Base-by-base conservation (phyloP, 2,888 invertebrate species). In the Limnephilus rhombicus region DNA sequence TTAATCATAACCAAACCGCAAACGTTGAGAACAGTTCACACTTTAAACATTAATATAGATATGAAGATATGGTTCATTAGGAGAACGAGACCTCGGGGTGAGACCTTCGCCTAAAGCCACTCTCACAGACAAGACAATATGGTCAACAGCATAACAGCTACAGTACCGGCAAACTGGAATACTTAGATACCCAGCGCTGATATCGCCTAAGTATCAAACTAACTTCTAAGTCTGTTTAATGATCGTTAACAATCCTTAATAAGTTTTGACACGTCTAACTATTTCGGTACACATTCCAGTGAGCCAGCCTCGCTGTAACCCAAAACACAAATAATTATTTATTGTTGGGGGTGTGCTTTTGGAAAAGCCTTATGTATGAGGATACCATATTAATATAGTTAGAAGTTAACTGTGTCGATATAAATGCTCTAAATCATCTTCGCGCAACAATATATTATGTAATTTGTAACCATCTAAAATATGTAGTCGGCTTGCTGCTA, bases 11-110 rank as follows among this genome's bases (percentile, higher is more conserved):
- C 88, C 88, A 80, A 68, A 89, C 82, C 80, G 53, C 83, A 85
- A 86, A 41, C 68, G 91, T 53, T 31, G 89, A 87, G 92, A 85
- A 90, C 93, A 91, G 89, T 93, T 91, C 90, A 49, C 92, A 93
- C 92, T 92, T 93, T 87, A 89, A 34, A 93, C 93, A 93, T 92
- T 92, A 93, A 93, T 93, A 92, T 91, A 90, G 91, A 92, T 90
- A 91, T 92, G 92, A 92, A 90, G 91, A 91, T 90, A 91, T 92
- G 92, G 92, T 92, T 93, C 90, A 93, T 93, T 90, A 92, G 91
- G 49, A 68, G 83, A 92, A 93, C 87, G 91, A 89, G 92, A 85
- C 93, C 92, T 85, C 80, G 91, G 91, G 93, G 91, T 29, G 53
- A 85, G 80, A 53, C 87, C 68, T 68, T 15, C 31, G 13, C 31